phyloP scores from a whole-genome alignment of 2,113 vertebrate genomes.

The Donacobius atricapilla region DNA sequence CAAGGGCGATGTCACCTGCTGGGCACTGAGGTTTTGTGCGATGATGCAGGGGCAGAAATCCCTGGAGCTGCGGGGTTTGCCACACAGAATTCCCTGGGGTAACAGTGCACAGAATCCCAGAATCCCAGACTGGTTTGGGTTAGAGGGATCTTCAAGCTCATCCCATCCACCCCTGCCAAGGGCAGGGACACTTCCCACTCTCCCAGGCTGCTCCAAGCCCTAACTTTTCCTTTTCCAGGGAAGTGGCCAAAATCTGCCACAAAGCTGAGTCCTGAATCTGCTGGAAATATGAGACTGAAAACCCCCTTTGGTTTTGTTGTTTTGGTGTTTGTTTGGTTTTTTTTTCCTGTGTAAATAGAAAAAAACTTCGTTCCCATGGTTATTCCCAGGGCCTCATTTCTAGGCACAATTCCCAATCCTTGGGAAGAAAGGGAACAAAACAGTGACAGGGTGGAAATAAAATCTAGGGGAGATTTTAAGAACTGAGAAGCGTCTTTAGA shows the following conservation, averaged over 20 bases:
- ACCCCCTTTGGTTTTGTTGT: neutral
- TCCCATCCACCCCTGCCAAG: neutral
- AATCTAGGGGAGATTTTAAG: neutral
- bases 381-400: neutral
- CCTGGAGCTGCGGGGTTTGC: neutral
- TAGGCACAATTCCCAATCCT: neutral
- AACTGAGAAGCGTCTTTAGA: neutral
- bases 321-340: neutral
- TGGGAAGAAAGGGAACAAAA: neutral
- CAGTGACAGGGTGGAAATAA: neutral
- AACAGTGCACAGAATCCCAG: neutral
- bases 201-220: neutral
- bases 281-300: neutral
- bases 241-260: neutral
- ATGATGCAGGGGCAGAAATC: neutral
- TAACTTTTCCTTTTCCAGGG: neutral
- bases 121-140: neutral
- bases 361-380: neutral
- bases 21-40: neutral
- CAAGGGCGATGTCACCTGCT: neutral
- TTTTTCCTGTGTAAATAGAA: rapidly evolving
- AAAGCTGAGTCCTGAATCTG: neutral
- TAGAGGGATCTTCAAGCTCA: neutral
- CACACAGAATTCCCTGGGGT: neutral
- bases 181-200: neutral